Evolutionary conservation across 2,113 vertebrate species (phyloP), one percentile per base, ranked within the genome.

Genomic region (Panthera leo): DNA sequence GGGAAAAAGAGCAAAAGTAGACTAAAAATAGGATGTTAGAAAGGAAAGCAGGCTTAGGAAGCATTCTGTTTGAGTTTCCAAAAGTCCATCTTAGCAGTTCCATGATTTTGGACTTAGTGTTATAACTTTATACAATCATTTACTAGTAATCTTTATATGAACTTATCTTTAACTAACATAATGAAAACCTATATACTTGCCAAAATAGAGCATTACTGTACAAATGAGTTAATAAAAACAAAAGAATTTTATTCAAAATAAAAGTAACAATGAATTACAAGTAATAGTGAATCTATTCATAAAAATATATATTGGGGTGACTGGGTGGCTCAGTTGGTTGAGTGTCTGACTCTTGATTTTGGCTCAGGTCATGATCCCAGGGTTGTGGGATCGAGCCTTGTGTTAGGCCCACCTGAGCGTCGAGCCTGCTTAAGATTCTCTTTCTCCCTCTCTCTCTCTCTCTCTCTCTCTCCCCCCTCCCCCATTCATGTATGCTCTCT

Each of bases 261-360:
- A 73, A 92, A 65, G 53, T 92, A 94, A 16, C 53, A 88, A 12
- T 91, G 76, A 84, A 51, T 80, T 88, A 95, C 25, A 68, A 79
- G 14, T 48, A 45, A 89, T 67, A 51, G 79, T 71, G 3, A 83
- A 45, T 61, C 39, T 94, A 39, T 53, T 90, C 92, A 68, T 90
- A 87, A 71, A 96, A 51, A 95, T 55, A 27, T 31, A 25, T 51
- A 63, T 53, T 39, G 73, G 42, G 42, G 25, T 8, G 25, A 0
- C 25, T 76, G 42, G 42, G 13, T 48, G 73, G 42, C 42, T 76
- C 73, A 45, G 42, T 48, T 1, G 7, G 42, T 16, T 29, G 39
- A 76, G 7, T 15, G 15, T 29, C 27, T 2, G 25, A 76, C 73
- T 76, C 39, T 45, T 45, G 39, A 45, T 76, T 58, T 58, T 58